These are phyloP conservation scores for Troides helena DNA, from an alignment of 2,888 invertebrate genomes.

Conservation along the genomic window DNA sequence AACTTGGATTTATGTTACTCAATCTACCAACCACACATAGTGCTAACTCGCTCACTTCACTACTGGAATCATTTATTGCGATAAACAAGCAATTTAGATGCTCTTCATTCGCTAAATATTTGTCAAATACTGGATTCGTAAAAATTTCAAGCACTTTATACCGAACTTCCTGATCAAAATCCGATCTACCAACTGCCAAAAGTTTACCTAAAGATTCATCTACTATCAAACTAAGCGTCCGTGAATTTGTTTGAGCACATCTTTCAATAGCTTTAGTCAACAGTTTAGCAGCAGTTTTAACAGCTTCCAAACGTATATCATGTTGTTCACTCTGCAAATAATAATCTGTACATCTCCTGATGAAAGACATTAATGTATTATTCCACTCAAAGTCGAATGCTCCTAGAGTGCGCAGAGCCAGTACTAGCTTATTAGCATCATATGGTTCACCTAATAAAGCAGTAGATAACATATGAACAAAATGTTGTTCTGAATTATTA, in stretches of 20 bases:
- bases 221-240: slow-evolving; percentile 93
- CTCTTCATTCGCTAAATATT: slow-evolving; percentile 96
- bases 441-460: slow-evolving; percentile 77
- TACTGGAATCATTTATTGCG: slow-evolving; percentile 97
- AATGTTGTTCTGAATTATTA: slow-evolving; percentile 75
- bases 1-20: slow-evolving; percentile 97
- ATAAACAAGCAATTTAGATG: slow-evolving; percentile 95
- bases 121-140: slow-evolving; percentile 93
- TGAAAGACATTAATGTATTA: slow-evolving; percentile 92
- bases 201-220: slow-evolving; percentile 95
- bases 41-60: slow-evolving; percentile 96
- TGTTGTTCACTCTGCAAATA: slow-evolving; percentile 94
- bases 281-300: slow-evolving; percentile 94
- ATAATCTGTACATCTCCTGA: slow-evolving; percentile 94
- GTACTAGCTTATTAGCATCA: slow-evolving; percentile 92
- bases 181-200: slow-evolving; percentile 95
- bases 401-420: slow-evolving; percentile 95
- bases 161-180: slow-evolving; percentile 96
- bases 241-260: slow-evolving; percentile 83
- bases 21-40: slow-evolving; percentile 95
- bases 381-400: slow-evolving; percentile 95
- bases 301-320: slow-evolving; percentile 94
- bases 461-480: slow-evolving; percentile 63
- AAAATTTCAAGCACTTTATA: slow-evolving; percentile 94
- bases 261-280: slow-evolving; percentile 90